Percentiles rank a stretch among this genome's conserved stretches.
Evolutionary conservation across 2,888 invertebrate genomes (phyloP).

Genomic region (Campoletis raptor): DNA sequence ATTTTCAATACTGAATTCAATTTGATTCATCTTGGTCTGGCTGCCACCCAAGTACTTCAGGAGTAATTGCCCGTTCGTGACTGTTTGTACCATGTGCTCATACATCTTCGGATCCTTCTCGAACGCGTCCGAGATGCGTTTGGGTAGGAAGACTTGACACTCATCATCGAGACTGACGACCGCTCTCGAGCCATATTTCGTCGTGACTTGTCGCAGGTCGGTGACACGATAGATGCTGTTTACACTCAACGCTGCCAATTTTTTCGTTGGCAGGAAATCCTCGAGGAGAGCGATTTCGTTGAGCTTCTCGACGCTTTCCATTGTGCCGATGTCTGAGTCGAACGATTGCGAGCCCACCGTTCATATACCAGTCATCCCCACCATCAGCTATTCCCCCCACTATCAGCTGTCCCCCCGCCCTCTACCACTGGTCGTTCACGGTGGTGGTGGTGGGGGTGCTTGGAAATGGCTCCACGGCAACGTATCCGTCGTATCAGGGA

Average conservation of each 20-base stretch:
- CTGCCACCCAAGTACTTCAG: conserved; percentile 25
- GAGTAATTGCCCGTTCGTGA: conserved; percentile 14
- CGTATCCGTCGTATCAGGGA: conserved; percentile 76
- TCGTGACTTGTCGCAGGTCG: conserved; percentile 36
- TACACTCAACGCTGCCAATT: conserved; percentile 17
- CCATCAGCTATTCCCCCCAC: conserved; percentile 63
- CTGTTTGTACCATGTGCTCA: conserved; percentile 17
- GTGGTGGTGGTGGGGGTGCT: conserved; percentile 51
- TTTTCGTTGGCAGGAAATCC: conserved; percentile 45
- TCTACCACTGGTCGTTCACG: conserved; percentile 18
- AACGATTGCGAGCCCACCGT: neutral
- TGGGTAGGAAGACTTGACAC: conserved; percentile 40
- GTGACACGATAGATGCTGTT: conserved; percentile 27
- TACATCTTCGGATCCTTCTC: conserved; percentile 33
- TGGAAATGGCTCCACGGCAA: conserved; percentile 36
- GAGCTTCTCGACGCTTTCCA: conserved; percentile 32
- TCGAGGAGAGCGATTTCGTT: conserved; percentile 53
- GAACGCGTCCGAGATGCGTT: conserved; percentile 43
- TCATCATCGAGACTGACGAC: conserved; percentile 19
- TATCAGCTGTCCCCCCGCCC: neutral
- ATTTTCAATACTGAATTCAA: conserved; percentile 28
- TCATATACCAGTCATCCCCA: conserved; percentile 21
- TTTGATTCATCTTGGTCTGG: conserved; percentile 13
- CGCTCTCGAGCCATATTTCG: conserved; percentile 36
- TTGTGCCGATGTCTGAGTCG: conserved; percentile 3